Percentiles rank a stretch among this genome's conserved stretches.
Conservation (phyloP, 2,113 vertebrate genomes). For the Chrysemys picta region DNA sequence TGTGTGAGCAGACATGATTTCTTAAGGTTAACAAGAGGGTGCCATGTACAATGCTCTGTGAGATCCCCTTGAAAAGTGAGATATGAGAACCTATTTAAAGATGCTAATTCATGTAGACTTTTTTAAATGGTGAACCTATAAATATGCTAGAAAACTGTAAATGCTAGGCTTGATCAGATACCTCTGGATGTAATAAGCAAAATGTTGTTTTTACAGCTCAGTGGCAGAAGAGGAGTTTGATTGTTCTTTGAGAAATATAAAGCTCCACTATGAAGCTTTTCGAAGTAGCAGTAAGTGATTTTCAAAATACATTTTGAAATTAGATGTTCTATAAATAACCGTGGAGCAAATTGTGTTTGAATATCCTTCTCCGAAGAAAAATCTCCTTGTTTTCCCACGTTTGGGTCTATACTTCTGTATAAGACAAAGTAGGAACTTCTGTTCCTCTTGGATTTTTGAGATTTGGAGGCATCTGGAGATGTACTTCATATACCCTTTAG, state of each 20-base stretch:
- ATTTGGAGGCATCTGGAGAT: not conserved
- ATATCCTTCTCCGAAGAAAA: not conserved
- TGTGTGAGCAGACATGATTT: not conserved
- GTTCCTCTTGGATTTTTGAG: not conserved
- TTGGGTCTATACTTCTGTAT: not conserved
- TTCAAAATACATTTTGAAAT: not conserved
- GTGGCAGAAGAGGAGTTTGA: slow-evolving; percentile 88
- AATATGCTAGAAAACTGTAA: not conserved
- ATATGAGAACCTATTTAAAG: not conserved
- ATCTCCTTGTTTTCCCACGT: not conserved
- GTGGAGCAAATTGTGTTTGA: not conserved
- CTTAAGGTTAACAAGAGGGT: not conserved
- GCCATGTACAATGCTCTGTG: not conserved
- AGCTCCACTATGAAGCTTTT: slow-evolving; percentile 92
- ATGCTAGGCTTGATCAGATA: not conserved
- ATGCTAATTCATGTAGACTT: not conserved
- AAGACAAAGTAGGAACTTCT: not conserved
- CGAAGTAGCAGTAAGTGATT: slow-evolving; percentile 90
- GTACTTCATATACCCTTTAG: not conserved
- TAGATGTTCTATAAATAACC: not conserved
- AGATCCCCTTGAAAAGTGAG: not conserved
- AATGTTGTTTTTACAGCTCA: slow-evolving; percentile 76
- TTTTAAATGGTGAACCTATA: not conserved
- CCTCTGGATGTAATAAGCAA: not conserved
- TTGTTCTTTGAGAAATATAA: slow-evolving; percentile 87